phyloP scores from a whole-genome alignment of 2,113 vertebrate species.

The Ctenomys sociabilis region DNA sequence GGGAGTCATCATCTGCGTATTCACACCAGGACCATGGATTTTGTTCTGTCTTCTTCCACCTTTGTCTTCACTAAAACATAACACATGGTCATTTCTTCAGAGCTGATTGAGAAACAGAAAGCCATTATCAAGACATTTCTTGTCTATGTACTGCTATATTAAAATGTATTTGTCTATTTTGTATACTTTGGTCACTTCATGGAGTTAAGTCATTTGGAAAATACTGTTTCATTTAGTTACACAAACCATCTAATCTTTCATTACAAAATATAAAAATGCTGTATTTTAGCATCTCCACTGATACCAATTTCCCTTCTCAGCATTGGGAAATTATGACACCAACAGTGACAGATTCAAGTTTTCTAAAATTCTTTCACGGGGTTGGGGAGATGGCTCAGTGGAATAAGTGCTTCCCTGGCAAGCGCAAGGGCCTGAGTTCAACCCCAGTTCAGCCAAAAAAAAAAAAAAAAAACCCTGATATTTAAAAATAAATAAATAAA shows the following conservation, averaged over 20 bases:
- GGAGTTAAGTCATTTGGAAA: background rate
- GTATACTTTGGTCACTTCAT: background rate
- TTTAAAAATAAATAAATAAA: too few species aligned
- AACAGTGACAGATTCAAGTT: background rate
- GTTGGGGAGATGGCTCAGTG: too few species aligned
- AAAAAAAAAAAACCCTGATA: too few species aligned
- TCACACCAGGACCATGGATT: background rate
- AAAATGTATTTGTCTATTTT: background rate
- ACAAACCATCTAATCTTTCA: background rate
- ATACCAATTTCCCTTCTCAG: background rate
- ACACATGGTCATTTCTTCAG: background rate
- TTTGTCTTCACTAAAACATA: background rate
- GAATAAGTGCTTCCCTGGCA: too few species aligned
- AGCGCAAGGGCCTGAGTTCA: too few species aligned
- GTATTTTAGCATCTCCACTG: background rate
- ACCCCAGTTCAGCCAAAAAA: too few species aligned
- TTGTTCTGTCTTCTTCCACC: background rate
- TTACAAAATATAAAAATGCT: background rate
- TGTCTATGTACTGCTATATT: background rate
- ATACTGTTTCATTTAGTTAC: background rate
- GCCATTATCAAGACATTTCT: background rate
- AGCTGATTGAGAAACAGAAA: background rate
- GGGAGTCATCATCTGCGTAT: background rate
- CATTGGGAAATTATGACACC: background rate
- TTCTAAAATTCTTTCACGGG: conserved; percentile 5